Conservation (phyloP, 2,888 invertebrate genomes). For the Drosophila diplacantha region DNA sequence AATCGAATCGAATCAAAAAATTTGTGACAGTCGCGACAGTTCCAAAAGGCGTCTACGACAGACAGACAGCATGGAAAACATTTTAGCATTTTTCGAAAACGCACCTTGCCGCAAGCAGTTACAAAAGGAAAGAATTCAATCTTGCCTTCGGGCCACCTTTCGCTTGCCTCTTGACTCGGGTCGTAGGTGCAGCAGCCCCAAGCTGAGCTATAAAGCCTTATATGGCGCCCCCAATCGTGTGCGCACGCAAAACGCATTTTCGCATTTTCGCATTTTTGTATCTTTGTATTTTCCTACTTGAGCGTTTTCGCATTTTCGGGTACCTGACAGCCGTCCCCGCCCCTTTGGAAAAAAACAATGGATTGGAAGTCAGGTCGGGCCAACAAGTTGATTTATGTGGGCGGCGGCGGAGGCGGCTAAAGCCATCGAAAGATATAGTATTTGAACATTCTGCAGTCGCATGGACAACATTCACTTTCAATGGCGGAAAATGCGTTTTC, state of each 20-base stretch:
- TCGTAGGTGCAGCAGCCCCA: conserved; percentile 62
- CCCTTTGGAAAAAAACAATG: conserved; percentile 44
- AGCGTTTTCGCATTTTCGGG: conserved; percentile 34
- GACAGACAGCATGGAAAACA: conserved; percentile 62
- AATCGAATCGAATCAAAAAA: conserved; percentile 43
- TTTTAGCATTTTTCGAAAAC: conserved; percentile 63
- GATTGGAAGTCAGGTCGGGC: conserved; percentile 39
- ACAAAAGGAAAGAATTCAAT: conserved; percentile 49
- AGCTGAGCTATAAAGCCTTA: conserved; percentile 56
- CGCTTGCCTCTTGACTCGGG: conserved; percentile 28
- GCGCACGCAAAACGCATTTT: conserved; percentile 66
- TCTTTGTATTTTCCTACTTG: conserved; percentile 12
- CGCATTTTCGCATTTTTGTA: conserved; percentile 34
- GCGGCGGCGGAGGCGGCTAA: conserved; percentile 46
- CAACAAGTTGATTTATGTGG: conserved; percentile 67
- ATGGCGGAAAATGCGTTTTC: conserved; percentile 58
- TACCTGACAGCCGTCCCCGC: conserved; percentile 45
- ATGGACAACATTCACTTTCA: conserved; percentile 64
- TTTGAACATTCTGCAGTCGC: conserved; percentile 29
- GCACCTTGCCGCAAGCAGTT: conserved; percentile 65
- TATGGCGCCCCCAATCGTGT: conserved; percentile 61
- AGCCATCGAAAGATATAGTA: conserved; percentile 31
- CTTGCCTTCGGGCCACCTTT: conserved; percentile 44
- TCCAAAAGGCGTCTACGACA: conserved; percentile 51
- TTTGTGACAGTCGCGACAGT: conserved; percentile 37